These are phyloP conservation scores for Dasyprocta punctata DNA, from an alignment of 2,113 vertebrate species.

Conservation along the genomic window DNA sequence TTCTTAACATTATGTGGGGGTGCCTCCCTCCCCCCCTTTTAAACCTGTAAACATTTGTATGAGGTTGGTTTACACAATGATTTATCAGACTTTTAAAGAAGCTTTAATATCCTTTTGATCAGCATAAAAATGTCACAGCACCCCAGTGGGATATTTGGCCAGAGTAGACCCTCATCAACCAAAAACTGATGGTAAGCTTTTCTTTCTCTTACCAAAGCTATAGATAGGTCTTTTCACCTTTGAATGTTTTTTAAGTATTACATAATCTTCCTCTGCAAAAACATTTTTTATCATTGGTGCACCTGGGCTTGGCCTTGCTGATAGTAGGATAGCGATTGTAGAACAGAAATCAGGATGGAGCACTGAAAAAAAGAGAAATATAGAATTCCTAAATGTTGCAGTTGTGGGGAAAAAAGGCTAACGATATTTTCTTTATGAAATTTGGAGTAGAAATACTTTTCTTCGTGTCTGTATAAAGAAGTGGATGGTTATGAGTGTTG, in stretches of 20 bases:
- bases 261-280: not conserved
- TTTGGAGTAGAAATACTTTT: not conserved
- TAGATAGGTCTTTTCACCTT: not conserved
- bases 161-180: not conserved
- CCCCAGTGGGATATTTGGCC: not conserved
- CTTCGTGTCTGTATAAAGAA: not conserved
- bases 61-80: not conserved
- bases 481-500: not conserved
- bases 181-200: constrained; percentile 39
- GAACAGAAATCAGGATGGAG: not conserved
- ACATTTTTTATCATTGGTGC: not conserved
- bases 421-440: constrained; percentile 17
- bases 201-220: not conserved
- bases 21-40: accelerated
- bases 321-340: not conserved
- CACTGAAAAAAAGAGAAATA: not conserved
- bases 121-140: not conserved
- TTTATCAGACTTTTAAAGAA: constrained; percentile 24
- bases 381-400: not conserved
- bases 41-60: not conserved
- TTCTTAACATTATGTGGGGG: not conserved
- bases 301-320: not conserved
- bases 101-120: not conserved
- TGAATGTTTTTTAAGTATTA: constrained; percentile 39
- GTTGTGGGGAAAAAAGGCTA: not conserved